phyloP scores from a whole-genome alignment of 2,113 vertebrate species.

The Sapajus apella region DNA sequence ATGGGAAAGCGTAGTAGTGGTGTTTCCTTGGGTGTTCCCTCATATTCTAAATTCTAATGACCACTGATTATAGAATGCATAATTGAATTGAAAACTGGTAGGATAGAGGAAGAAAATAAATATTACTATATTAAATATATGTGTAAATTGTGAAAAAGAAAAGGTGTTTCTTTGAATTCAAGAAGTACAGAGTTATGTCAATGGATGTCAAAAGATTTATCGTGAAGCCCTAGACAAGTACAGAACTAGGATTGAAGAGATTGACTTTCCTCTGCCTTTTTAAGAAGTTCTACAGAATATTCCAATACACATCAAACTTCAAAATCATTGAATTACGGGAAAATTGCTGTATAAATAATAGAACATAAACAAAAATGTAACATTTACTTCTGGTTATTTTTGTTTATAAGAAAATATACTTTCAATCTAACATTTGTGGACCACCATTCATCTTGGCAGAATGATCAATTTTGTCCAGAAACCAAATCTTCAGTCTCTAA shows the following conservation, averaged over 20 bases:
- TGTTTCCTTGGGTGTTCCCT: not conserved
- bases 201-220: not conserved
- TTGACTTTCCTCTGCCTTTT: not conserved
- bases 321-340: not conserved
- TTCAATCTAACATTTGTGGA: not conserved
- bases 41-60: not conserved
- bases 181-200: not conserved
- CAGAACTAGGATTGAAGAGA: fast-evolving
- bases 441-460: not conserved
- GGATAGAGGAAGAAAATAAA: not conserved
- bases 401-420: not conserved
- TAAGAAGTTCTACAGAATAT: not conserved
- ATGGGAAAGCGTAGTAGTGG: not conserved
- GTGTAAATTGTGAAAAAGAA: not conserved
- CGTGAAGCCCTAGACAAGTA: not conserved
- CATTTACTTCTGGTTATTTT: not conserved
- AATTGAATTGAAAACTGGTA: not conserved
- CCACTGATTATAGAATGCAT: not conserved
- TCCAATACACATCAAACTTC: not conserved
- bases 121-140: not conserved
- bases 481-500: not conserved
- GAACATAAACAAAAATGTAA: not conserved
- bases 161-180: not conserved
- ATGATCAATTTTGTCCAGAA: not conserved
- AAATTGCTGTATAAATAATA: not conserved